Conservation (phyloP, 2,113 vertebrate genomes). For the Picathartes gymnocephalus region DNA sequence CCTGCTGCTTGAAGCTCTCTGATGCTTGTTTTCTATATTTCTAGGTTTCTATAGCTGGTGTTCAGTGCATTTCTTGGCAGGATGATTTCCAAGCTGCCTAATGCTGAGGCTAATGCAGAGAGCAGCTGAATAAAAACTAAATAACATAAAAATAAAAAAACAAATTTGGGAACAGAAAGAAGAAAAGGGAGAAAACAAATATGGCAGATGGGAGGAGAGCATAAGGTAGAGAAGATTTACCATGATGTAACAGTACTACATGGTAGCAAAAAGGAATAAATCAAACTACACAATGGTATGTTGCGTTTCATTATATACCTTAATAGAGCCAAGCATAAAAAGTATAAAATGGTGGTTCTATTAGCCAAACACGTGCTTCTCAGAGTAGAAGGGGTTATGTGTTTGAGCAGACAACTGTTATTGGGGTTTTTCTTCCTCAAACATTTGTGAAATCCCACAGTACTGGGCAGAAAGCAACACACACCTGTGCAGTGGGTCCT, state of each 20-base stretch:
- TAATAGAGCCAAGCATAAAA: not conserved
- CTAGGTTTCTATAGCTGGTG: rapidly evolving
- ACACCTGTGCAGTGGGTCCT: rapidly evolving
- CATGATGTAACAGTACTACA: not conserved
- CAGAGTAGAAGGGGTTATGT: not conserved
- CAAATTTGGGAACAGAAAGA: not conserved
- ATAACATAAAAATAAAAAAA: not conserved
- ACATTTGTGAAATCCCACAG: not conserved
- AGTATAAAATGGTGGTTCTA: rapidly evolving
- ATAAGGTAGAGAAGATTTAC: not conserved
- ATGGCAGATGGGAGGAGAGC: not conserved
- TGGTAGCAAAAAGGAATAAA: not conserved
- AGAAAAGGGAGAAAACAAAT: not conserved
- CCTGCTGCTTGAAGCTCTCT: not conserved
- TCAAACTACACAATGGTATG: not conserved
- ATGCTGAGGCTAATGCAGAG: not conserved
- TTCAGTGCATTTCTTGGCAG: not conserved
- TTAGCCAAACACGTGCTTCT: not conserved
- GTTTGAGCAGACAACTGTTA: not conserved
- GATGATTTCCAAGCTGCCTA: not conserved
- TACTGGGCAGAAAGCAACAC: not conserved
- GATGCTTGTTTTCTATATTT: not conserved
- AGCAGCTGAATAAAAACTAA: not conserved
- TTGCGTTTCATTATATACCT: not conserved
- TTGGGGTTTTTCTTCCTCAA: not conserved